Conservation (phyloP, 2,797 vertebrate species). For the Agapornis canus region DNA sequence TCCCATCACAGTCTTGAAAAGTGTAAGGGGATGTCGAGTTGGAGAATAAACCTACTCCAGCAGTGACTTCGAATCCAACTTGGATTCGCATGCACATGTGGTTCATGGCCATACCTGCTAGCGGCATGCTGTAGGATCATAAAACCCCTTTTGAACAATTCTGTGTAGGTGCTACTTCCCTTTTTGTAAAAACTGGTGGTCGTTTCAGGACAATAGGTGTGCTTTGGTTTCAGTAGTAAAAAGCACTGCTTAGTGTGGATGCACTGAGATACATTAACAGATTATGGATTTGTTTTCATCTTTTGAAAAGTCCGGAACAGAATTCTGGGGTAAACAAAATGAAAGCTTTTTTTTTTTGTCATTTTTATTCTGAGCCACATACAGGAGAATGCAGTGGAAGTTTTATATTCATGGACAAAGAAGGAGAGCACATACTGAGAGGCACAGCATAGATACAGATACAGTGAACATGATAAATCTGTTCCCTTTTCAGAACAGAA, state of each 20-base stretch:
- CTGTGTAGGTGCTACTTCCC: not conserved
- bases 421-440: not conserved
- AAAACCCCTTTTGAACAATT: not conserved
- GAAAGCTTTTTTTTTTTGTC: accelerated
- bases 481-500: not conserved
- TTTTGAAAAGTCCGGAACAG: not conserved
- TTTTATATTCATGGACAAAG: not conserved
- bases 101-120: not conserved
- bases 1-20: not conserved
- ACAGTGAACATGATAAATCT: not conserved
- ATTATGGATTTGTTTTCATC: not conserved
- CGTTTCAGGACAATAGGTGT: not conserved
- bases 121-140: not conserved
- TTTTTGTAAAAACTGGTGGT: not conserved
- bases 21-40: not conserved
- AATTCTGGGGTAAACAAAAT: not conserved
- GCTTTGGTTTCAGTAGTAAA: not conserved
- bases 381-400: not conserved
- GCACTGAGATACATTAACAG: not conserved
- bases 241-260: not conserved
- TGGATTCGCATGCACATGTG: not conserved
- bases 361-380: not conserved
- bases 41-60: not conserved
- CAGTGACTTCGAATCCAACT: not conserved
- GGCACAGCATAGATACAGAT: not conserved